phyloP scores from a whole-genome alignment of 1,140 invertebrate species.

The Nylanderia fulva region DNA sequence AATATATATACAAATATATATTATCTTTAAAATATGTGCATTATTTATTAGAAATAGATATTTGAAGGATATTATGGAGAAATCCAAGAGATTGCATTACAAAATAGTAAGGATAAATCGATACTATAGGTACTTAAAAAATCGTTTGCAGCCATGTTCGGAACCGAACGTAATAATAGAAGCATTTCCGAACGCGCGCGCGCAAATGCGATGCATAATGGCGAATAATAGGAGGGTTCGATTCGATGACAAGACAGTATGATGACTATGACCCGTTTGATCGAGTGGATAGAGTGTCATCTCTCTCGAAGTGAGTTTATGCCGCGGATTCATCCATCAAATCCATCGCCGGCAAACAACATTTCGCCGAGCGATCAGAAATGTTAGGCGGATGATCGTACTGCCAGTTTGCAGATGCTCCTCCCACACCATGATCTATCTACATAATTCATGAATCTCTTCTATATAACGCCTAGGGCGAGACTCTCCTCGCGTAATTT shows the following conservation, averaged over 20 bases:
- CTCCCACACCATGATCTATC: conserved; percentile 65
- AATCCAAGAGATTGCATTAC: not conserved
- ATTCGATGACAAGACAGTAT: conserved; percentile 43
- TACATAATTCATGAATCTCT: conserved; percentile 76
- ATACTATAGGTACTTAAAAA: not conserved
- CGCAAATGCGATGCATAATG: conserved; percentile 31
- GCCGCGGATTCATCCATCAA: conserved; percentile 73
- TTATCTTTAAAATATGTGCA: not conserved
- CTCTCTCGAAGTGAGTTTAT: conserved; percentile 18
- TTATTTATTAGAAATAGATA: not conserved
- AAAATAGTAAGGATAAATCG: not conserved
- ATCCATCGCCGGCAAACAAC: conserved; percentile 69
- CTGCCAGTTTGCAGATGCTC: conserved; percentile 42
- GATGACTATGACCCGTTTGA: conserved; percentile 63
- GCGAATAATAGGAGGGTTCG: conserved; percentile 56
- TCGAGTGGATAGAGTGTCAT: conserved; percentile 68
- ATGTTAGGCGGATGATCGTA: conserved; percentile 55
- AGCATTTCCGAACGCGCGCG: not conserved
- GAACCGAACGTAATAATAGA: conserved; percentile 49
- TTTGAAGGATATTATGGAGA: not conserved
- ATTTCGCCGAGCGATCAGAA: conserved; percentile 59
- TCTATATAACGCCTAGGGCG: conserved; percentile 55
- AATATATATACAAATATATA: too few species aligned
- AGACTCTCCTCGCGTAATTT: conserved; percentile 67
- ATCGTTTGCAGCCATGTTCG: not conserved